A percentile compares a stretch with the other conserved stretches of the same genome.
These are phyloP conservation scores for Hesperia comma DNA, from an alignment of 2,888 invertebrate species.

Conservation along the genomic window DNA sequence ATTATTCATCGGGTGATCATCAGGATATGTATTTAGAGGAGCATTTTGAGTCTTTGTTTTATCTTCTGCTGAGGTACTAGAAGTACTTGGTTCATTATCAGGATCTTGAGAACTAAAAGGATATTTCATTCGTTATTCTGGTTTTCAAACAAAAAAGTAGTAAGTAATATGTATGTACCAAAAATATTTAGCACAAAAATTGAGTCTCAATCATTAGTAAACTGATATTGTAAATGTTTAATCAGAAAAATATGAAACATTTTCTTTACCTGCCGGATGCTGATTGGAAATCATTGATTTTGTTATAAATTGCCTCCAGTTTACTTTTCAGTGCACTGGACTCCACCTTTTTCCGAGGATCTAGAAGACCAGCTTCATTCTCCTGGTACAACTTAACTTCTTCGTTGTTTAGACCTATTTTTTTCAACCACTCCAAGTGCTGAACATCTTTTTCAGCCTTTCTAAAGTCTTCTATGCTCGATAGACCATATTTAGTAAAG, in stretches of 20 bases:
- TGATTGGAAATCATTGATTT: slow-evolving; percentile 58
- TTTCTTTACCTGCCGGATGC: slow-evolving; percentile 54
- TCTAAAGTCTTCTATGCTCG: slow-evolving; percentile 70
- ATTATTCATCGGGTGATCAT: slow-evolving; percentile 81
- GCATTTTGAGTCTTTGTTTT: slow-evolving; percentile 51
- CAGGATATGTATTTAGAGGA: slow-evolving; percentile 60
- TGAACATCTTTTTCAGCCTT: slow-evolving; percentile 65
- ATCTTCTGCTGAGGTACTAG: slow-evolving; percentile 48
- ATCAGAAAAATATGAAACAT: not conserved
- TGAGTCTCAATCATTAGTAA: too few relatives aligned
- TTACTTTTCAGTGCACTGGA: slow-evolving; percentile 59
- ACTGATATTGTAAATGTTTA: too few relatives aligned
- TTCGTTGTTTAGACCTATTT: slow-evolving; percentile 72
- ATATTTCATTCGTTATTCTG: too few relatives aligned
- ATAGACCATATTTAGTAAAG: slow-evolving; percentile 71
- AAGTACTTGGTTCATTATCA: slow-evolving; percentile 51
- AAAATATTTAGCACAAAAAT: too few relatives aligned
- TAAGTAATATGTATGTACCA: too few relatives aligned
- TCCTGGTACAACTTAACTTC: slow-evolving; percentile 80
- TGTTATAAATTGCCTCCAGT: slow-evolving; percentile 61
- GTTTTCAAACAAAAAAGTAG: too few relatives aligned
- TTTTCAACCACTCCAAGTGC: slow-evolving; percentile 73
- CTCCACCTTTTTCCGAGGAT: slow-evolving; percentile 63
- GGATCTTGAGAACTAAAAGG: slow-evolving; percentile 46
- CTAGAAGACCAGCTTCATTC: slow-evolving; percentile 66